phyloP scores from a whole-genome alignment of 2,888 invertebrate genomes.

The Apodemia zela region DNA sequence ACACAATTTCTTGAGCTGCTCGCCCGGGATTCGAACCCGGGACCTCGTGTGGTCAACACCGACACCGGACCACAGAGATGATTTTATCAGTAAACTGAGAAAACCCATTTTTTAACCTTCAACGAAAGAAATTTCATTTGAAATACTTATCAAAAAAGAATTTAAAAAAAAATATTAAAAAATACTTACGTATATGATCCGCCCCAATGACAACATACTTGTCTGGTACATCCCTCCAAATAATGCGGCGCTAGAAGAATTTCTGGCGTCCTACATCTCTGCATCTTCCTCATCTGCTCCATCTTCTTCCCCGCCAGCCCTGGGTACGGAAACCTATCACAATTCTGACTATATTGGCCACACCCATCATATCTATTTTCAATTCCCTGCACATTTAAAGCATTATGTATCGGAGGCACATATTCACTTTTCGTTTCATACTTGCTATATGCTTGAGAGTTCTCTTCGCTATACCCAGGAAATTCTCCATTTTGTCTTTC shows the following conservation, averaged over 20 bases:
- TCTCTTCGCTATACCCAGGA: conserved; percentile 51
- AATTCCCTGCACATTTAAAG: conserved; percentile 53
- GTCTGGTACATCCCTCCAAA: conserved; percentile 71
- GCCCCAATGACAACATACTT: conserved; percentile 73
- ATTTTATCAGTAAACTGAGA: too few species aligned
- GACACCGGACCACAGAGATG: too few species aligned
- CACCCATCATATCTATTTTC: conserved; percentile 54
- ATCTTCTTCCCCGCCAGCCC: conserved; percentile 71
- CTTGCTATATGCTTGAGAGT: conserved; percentile 47
- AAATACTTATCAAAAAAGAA: too few species aligned
- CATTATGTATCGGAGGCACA: conserved; percentile 51
- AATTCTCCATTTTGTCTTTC: conserved; percentile 52
- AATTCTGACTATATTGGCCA: conserved; percentile 53
- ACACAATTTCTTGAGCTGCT: too few species aligned
- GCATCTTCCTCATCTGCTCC: conserved; percentile 57
- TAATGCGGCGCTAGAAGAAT: conserved; percentile 89
- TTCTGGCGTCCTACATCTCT: conserved; percentile 87
- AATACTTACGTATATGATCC: conserved; percentile 59
- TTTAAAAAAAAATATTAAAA: background rate
- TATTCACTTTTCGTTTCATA: conserved; percentile 59
- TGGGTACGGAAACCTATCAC: conserved; percentile 70
- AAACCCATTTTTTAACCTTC: too few species aligned
- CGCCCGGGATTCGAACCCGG: too few species aligned
- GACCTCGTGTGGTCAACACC: too few species aligned
- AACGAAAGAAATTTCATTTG: too few species aligned